Evolutionary conservation across 2,797 vertebrate genomes (phyloP), one percentile per base, ranked within the genome.

Genomic region (Antennarius maculatus): DNA sequence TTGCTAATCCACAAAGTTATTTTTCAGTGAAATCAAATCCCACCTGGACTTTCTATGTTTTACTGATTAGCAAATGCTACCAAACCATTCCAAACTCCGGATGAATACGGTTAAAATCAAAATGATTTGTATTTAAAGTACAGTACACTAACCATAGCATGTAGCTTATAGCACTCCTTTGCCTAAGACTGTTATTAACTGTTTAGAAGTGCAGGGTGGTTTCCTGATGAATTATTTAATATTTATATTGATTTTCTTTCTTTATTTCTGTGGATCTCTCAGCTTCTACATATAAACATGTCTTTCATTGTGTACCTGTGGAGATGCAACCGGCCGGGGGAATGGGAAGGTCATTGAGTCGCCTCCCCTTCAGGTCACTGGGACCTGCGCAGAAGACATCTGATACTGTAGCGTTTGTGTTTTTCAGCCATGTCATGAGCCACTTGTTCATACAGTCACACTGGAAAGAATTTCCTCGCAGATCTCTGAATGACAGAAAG

Each of bases 381-480:
- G 97, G 97, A n/a, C 96, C 95, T n/a, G 94, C 88, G 46, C 97
- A 99, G 66, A 94, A 92, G 83, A 98, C 95, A 77, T 99, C 96
- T 17, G 96, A 96, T 69, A 97, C 95, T 0, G 97, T 97, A 77
- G 97, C 96, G 73, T 99, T 99, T 57, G 96, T 98, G 94, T 94
- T 96, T 92, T 96, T 98, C 92, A 99, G 86, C 98, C 97, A 99
- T 59, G 90, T 91, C 93, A 98, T 97, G 89, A 99, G 84, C 98
- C 98, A 99, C 91, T 98, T 97, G 85, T 96, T 95, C 89, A 96
- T 96, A 89, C 98, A 99, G 81, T 93, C 95, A 88, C 98, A 99
- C 85, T 97, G 95, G 86, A 99, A 97, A 65, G 91, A 92, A 92
- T 99, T 99, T 70, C 97, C 97, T 87, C 98, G 93, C 90, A 99